phyloP scores from a whole-genome alignment of 2,797 vertebrate species.

The Lithobates sylvaticus region DNA sequence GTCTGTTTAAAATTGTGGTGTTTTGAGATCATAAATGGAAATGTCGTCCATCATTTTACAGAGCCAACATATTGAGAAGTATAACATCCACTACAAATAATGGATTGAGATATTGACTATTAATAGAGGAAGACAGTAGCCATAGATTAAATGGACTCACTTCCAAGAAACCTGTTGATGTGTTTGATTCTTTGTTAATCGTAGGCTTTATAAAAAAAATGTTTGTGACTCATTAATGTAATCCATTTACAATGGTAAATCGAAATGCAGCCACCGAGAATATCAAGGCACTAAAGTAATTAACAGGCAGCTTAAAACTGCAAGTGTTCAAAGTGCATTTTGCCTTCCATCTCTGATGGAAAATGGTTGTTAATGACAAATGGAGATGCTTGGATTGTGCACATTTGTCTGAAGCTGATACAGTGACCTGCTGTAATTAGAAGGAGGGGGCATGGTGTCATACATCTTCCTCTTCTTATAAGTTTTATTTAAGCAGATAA shows the following conservation, averaged over 20 bases:
- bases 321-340: slow-evolving; percentile 32
- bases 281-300: slow-evolving; percentile 69
- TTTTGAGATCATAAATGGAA: slow-evolving; percentile 56
- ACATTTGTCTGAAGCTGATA: slow-evolving; percentile 43
- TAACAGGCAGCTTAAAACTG: slow-evolving; percentile 67
- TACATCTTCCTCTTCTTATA: slow-evolving; percentile 18
- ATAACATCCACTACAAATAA: slow-evolving; percentile 48
- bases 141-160: slow-evolving; percentile 39
- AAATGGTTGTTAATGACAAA: slow-evolving; percentile 53
- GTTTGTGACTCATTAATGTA: slow-evolving; percentile 71
- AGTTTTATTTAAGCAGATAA: slow-evolving; percentile 40
- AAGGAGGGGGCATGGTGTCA: slow-evolving; percentile 12
- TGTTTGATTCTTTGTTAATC: slow-evolving; percentile 74
- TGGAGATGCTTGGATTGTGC: slow-evolving; percentile 27
- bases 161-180: slow-evolving; percentile 64
- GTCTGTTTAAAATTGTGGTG: slow-evolving; percentile 43
- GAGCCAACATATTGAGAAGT: slow-evolving; percentile 45
- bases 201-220: slow-evolving; percentile 72
- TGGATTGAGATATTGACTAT: slow-evolving; percentile 25
- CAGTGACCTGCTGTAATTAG: slow-evolving; percentile 45
- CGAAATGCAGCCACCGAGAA: slow-evolving; percentile 64
- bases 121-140: slow-evolving; percentile 1
- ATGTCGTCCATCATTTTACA: slow-evolving; percentile 34
- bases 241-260: slow-evolving; percentile 71
- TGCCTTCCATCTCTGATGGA: slow-evolving; percentile 50